Evolutionary conservation across 2,113 vertebrate genomes (phyloP).

Genomic region (Daubentonia madagascariensis): DNA sequence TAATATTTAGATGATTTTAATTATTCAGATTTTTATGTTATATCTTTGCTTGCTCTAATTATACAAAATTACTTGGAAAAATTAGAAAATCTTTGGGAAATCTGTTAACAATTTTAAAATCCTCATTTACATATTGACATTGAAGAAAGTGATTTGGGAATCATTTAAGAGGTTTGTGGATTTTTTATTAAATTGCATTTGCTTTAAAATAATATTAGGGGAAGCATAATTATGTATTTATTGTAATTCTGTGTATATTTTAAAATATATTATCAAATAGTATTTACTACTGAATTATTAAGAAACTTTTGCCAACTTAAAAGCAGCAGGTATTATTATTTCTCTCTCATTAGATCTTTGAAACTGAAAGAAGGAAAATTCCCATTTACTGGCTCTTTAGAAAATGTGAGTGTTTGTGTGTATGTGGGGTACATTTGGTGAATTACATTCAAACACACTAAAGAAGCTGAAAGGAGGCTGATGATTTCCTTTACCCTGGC

Average conservation of each 20-base stretch:
- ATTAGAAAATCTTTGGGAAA: background rate
- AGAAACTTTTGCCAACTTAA: background rate
- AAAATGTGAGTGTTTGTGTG: background rate
- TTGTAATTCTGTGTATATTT: background rate
- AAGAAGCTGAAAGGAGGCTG: background rate
- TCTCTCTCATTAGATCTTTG: background rate
- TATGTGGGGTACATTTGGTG: background rate
- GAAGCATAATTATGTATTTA: background rate
- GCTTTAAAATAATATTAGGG: background rate
- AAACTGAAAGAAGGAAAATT: background rate
- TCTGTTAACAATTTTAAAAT: background rate
- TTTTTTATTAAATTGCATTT: background rate
- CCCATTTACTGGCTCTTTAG: background rate
- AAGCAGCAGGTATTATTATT: background rate
- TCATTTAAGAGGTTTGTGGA: background rate
- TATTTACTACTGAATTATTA: background rate
- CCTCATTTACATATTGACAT: background rate
- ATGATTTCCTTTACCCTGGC: too few species aligned
- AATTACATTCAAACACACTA: background rate
- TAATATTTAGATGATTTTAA: background rate
- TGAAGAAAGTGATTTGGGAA: background rate
- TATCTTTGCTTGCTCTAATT: background rate
- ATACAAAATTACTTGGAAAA: slow-evolving; percentile 16
- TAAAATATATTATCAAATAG: background rate
- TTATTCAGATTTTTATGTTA: background rate